Evolutionary conservation across 2,113 vertebrate genomes (phyloP).

Genomic region (Peromyscus maniculatus): DNA sequence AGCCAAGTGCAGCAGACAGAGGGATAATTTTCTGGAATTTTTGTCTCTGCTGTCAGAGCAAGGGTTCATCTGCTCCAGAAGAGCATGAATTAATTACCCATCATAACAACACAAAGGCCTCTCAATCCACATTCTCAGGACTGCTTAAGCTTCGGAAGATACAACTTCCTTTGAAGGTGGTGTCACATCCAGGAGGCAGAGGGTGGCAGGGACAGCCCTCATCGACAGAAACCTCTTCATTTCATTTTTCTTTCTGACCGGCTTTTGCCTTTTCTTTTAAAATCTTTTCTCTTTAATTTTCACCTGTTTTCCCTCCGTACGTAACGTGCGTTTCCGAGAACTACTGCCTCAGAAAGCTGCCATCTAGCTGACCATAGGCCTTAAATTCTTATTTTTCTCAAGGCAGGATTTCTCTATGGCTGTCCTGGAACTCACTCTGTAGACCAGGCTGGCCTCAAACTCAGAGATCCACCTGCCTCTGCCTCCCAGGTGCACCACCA

Average conservation of each 20-base stretch:
- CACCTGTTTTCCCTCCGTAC: neutral
- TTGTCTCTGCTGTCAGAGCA: neutral
- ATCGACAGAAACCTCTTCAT: neutral
- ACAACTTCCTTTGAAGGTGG: neutral
- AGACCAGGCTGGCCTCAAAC: no score
- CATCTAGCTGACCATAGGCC: neutral
- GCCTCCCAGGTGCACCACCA: no score
- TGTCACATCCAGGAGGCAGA: neutral
- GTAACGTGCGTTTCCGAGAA: neutral
- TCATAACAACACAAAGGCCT: neutral
- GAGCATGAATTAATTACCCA: neutral
- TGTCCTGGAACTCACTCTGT: no score
- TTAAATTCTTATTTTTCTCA: no score
- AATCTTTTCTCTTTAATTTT: neutral
- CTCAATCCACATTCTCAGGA: neutral
- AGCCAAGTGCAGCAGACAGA: neutral
- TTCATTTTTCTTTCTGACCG: neutral
- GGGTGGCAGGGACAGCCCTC: neutral
- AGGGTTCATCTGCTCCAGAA: neutral
- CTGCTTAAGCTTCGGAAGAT: neutral
- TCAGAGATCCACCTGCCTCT: no score
- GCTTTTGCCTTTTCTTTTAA: neutral
- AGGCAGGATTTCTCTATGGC: no score
- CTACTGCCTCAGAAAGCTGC: neutral
- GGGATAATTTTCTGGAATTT: constrained; percentile 2